phyloP scores from a whole-genome alignment of 2,797 vertebrate genomes.

The Cyprinodon diabolis region DNA sequence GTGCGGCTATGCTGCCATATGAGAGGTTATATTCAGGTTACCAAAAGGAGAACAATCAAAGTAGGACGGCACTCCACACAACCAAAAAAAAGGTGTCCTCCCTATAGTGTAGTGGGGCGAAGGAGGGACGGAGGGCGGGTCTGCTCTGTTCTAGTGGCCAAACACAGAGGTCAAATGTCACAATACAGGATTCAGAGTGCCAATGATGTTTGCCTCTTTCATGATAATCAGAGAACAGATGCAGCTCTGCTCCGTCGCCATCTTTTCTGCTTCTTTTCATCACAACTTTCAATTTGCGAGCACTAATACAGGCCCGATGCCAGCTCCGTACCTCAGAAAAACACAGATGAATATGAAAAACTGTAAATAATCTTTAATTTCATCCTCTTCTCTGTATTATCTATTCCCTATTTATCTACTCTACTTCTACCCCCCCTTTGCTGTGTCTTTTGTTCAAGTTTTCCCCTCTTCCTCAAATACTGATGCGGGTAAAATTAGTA shows the following conservation, averaged over 20 bases:
- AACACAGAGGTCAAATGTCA: slow-evolving; percentile 84
- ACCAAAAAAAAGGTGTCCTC: slow-evolving; percentile 20
- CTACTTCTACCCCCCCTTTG: slow-evolving; percentile 35
- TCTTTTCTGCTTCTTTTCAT: slow-evolving; percentile 76
- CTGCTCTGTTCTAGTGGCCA: slow-evolving; percentile 81
- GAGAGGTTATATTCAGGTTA: slow-evolving; percentile 77
- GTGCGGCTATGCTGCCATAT: slow-evolving; percentile 32
- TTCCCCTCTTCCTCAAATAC: slow-evolving; percentile 73
- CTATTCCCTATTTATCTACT: slow-evolving; percentile 64
- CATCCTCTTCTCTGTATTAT: slow-evolving; percentile 52
- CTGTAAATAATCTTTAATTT: slow-evolving; percentile 79
- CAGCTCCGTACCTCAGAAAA: slow-evolving; percentile 74
- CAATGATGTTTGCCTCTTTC: slow-evolving; percentile 97
- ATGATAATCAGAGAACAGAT: slow-evolving; percentile 85
- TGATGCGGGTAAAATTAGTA: slow-evolving; percentile 91
- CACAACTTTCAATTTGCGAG: slow-evolving; percentile 67
- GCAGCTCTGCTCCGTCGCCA: slow-evolving; percentile 63
- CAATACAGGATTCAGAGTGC: slow-evolving; percentile 88
- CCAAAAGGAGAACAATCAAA: slow-evolving; percentile 78
- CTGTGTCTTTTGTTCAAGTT: slow-evolving; percentile 56
- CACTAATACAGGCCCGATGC: slow-evolving; percentile 55
- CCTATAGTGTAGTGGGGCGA: slow-evolving; percentile 32
- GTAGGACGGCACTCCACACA: slow-evolving; percentile 31
- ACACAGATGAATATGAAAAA: slow-evolving; percentile 64
- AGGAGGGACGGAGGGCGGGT: slow-evolving; percentile 42